These are phyloP conservation scores for Lagodon rhomboides DNA, from an alignment of 2,797 vertebrate genomes.

Conservation along the genomic window DNA sequence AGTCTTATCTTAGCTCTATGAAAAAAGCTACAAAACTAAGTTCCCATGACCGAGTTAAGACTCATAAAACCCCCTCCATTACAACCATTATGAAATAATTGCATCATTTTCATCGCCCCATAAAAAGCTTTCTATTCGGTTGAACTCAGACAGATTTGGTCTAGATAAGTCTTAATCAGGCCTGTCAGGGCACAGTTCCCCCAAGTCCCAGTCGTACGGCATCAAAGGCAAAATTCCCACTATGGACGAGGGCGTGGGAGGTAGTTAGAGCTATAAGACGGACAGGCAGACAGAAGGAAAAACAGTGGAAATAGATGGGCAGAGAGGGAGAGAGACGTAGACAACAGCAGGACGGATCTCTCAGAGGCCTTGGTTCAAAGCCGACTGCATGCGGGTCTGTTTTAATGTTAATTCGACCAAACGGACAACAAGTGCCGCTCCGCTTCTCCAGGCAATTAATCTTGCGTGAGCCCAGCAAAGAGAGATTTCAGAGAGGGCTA, in stretches of 20 bases:
- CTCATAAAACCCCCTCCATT: slow-evolving; percentile 46
- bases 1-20: slow-evolving; percentile 31
- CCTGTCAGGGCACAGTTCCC: slow-evolving; percentile 47
- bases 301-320: slow-evolving; percentile 7
- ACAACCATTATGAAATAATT: slow-evolving; percentile 62
- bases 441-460: slow-evolving; percentile 71
- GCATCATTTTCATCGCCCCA: slow-evolving; percentile 59
- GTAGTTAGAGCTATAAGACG: not conserved
- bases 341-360: slow-evolving; percentile 10
- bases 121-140: slow-evolving; percentile 30
- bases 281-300: slow-evolving; percentile 16
- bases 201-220: slow-evolving; percentile 20
- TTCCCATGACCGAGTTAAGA: slow-evolving; percentile 61
- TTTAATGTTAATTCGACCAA: slow-evolving; percentile 66
- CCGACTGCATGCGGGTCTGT: not conserved
- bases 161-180: slow-evolving; percentile 28
- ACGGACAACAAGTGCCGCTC: slow-evolving; percentile 68
- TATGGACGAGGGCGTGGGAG: slow-evolving; percentile 12
- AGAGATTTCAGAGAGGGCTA: slow-evolving; percentile 67
- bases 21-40: slow-evolving; percentile 46
- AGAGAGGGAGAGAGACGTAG: not conserved
- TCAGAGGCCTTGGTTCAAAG: slow-evolving; percentile 46
- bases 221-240: slow-evolving; percentile 41
- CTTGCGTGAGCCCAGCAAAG: slow-evolving; percentile 57
- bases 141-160: slow-evolving; percentile 45